Evolutionary conservation across 2,113 vertebrate species (phyloP), one percentile per base, ranked within the genome.

Genomic region (Microtus oregoni): DNA sequence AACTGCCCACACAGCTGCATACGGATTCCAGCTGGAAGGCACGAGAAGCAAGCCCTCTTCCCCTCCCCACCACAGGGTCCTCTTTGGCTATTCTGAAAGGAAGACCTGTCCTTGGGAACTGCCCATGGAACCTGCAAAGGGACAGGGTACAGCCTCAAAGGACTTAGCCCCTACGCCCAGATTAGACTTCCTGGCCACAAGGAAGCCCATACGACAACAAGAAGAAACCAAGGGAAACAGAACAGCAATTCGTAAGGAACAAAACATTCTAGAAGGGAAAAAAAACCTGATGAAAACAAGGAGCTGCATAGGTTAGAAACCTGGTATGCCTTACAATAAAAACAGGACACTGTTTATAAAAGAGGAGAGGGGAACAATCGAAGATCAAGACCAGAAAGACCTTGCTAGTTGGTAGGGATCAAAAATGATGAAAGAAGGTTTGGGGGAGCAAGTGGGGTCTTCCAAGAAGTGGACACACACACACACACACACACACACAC

Each of bases 231-330:
- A 41, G 13, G 26, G 67, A 72, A 77, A 95, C 38, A 89, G n/a
- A 89, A 61, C 41, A 85, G 65, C 32, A 38, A 44, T 72, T 35
- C 44, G 76, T 72, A 83, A 88, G 70, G 78, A 96, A 94, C 8
- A 79, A 70, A 90, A 63, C 81, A 94, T 73, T 50, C 55, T 15
- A 50, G 61, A 83, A 83, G 10, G 15, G 1, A 19, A 79, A 81
- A 50, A 28, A 89, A 94, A 52, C 38, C 63, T 19, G 28, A 81
- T 10, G 75, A 38, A 76, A 96, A 79, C 28, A 1, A 22, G 41
- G 24, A n/a, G 32, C 77, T 61, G 63, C 19, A 85, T 82, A 91
- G 82, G 55, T 68, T n/a, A 85, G 50, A 90, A 75, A 93, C 52
- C 38, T 63, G 61, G 22, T 13, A 83, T 72, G 38, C 9, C 88